Conservation (phyloP, 2,113 vertebrate genomes). For the Otolemur garnettii region DNA sequence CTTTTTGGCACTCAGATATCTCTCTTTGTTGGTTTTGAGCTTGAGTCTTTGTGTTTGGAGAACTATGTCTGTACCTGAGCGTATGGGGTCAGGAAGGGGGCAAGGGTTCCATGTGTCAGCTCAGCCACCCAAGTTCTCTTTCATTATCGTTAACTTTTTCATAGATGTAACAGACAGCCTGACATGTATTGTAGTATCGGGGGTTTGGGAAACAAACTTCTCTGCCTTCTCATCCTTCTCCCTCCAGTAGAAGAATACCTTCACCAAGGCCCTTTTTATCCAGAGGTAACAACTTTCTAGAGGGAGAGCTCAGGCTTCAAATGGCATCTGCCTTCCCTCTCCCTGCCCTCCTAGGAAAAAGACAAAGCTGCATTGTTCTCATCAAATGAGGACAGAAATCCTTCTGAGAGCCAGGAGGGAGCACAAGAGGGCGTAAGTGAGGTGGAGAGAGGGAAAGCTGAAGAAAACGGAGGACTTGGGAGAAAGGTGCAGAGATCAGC, state of each 20-base stretch:
- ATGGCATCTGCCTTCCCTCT: not conserved
- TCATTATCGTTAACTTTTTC: not conserved
- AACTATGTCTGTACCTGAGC: not conserved
- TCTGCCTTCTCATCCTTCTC: not conserved
- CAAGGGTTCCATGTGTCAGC: rapidly evolving
- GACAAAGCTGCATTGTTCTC: not conserved
- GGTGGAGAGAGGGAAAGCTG: not conserved
- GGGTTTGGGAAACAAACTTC: not conserved
- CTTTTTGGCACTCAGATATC: not conserved
- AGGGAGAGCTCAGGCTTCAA: too few species aligned
- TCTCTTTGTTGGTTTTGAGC: not conserved
- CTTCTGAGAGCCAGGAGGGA: not conserved
- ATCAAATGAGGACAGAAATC: not conserved
- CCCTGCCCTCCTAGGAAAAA: not conserved
- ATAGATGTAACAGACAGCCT: not conserved
- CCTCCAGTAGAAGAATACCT: not conserved
- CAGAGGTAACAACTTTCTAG: not conserved
- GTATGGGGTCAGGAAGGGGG: not conserved
- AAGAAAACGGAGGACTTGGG: too few species aligned
- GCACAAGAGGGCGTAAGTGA: not conserved
- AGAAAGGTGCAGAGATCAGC: too few species aligned
- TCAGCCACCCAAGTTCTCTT: not conserved
- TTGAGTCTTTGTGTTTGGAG: not conserved
- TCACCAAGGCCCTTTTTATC: not conserved
- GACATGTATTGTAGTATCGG: rapidly evolving